Base-by-base conservation (phyloP, 2,113 vertebrate species). In the Dicerorhinus sumatrensis region DNA sequence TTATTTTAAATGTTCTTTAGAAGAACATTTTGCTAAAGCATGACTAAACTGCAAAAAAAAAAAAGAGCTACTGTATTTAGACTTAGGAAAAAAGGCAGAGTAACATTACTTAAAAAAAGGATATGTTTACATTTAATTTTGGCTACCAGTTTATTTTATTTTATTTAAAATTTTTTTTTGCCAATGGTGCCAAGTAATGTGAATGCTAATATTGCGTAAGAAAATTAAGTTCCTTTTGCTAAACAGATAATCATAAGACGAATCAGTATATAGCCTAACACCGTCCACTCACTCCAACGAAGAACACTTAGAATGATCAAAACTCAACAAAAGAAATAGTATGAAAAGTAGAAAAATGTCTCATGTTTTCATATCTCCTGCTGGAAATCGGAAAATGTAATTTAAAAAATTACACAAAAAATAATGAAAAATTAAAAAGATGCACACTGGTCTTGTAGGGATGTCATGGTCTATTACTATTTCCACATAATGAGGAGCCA, bases 1-100 rank as follows among this genome's bases (percentile, higher is more conserved):
- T 99, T 99, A 99, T 99, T 99, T 99, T 99, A 99, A 99, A 99
- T 99, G 99, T 99, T 99, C 99, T 99, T 99, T 99, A 99, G 99
- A 99, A 99, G 99, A 99, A 99, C 99, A 99, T 99, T 99, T 99
- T 99, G 99, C 99, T 99, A 99, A 99, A 99, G 99, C 99, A 99
- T 99, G 99, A 99, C 98, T 99, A 99, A 99, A 99, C 99, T 99
- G 99, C 99, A 99, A 99, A 99, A 99, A 99, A 99, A 99, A 99
- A 99, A 99, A 99, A 99, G 99, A 99, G 99, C 99, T 99, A 99
- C 99, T 99, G 99, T 99, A 99, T 99, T 99, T 99, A 99, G 99
- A 99, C 99, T 99, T 99, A 99, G 99, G 99, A 99, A 99, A 99
- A 99, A 99, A 99, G 99, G 99, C 99, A 99, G 99, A 99, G 99